Base-by-base conservation (phyloP, 2,888 invertebrate species). In the Cylindroiulus punctatus region DNA sequence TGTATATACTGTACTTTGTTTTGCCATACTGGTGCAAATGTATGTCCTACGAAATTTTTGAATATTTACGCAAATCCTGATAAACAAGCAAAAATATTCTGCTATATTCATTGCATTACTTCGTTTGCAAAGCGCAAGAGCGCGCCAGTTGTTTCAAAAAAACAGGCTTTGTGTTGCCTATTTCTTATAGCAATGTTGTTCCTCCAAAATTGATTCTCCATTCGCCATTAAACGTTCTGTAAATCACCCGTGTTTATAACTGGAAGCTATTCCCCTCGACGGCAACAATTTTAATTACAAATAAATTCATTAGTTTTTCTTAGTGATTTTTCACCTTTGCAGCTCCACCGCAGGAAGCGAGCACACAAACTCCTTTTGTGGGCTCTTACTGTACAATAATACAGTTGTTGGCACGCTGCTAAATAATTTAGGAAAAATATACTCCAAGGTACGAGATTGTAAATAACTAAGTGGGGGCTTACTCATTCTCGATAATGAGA, bases 401-500 rank as follows among this genome's bases (percentile, higher is more conserved):
- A 30, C 76, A 14, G 30, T 76, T 76, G 26, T 76, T 32, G 76
- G 30, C 76, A 32, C 32, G 76, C 76, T 76, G 76, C 76, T 76
- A 76, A 76, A 76, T 76, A 30, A 76, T 76, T 76, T 76, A 76
- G 30, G 76, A 8, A 76, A 76, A 76, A 76, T 76, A 30, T 76
- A 76, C 76, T 76, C 76, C 26, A 17, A 76, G 76, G 76, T 76
- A 76, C 76, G 76, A 76, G 76, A 76, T 76, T 76, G 76, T 76
- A 76, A 76, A 76, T 76, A 76, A 76, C 76, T 76, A 76, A 76
- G 30, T 76, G 76, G 76, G 76, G 76, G 76, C 26, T 76, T 76
- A 76, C 76, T 76, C 76, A 76, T 76, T 76, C 76, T 76, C 76
- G 76, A 76, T 76, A 76, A 76, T 76, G 76, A 76, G 76, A 76